A percentile compares a stretch with the other conserved stretches of the same genome.
phyloP scores from a whole-genome alignment of 2,113 vertebrate species.

The Vombatus ursinus region DNA sequence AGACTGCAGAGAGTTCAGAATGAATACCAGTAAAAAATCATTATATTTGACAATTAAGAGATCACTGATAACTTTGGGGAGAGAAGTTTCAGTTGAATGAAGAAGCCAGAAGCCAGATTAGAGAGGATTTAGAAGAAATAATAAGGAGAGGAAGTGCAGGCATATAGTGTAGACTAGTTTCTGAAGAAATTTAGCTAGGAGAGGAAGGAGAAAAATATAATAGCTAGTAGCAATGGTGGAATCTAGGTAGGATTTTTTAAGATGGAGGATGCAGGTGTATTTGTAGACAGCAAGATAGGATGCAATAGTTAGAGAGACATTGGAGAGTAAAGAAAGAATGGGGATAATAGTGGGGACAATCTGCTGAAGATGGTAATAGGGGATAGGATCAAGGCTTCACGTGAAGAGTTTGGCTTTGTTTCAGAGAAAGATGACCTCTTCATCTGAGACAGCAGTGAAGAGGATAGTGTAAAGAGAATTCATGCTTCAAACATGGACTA shows the following conservation, averaged over 20 bases:
- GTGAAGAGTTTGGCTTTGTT: not conserved
- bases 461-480: not conserved
- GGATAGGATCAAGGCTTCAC: not conserved
- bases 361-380: not conserved
- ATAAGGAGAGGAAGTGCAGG: not conserved
- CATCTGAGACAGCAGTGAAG: not conserved
- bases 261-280: not conserved
- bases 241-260: no score
- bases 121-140: not conserved
- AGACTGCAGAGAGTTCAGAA: not conserved
- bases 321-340: not conserved
- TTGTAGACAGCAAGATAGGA: not conserved
- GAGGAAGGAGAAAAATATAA: not conserved
- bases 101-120: not conserved
- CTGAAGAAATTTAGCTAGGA: not conserved
- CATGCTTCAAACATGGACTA: no score
- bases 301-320: not conserved
- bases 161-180: not conserved
- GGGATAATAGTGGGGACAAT: no score
- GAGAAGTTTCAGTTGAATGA: not conserved
- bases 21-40: not conserved
- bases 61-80: not conserved
- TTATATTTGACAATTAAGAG: not conserved
- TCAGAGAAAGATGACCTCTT: no score
- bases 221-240: not conserved